Base-by-base conservation (phyloP, 2,113 vertebrate species). In the Antechinus flavipes region DNA sequence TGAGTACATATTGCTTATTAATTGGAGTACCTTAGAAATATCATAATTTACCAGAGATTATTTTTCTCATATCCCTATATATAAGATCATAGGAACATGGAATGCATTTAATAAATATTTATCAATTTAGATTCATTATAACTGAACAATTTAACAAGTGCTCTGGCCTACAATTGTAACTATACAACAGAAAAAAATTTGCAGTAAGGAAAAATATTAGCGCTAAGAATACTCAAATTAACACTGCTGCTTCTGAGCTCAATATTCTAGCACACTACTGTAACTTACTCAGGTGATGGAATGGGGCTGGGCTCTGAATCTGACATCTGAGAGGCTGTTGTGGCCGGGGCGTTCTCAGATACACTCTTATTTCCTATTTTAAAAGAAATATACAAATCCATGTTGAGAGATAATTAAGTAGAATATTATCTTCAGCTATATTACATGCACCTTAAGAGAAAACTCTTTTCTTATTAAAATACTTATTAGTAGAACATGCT, bases 201-300 rank as follows among this genome's bases (percentile, higher is more conserved):
- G 50, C 23, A 93, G 25, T 55, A 91, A 91, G n/a, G 25, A 68
- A 94, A 97, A 76, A 50, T 95, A 35, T 95, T 26, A 89, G 9
- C 52, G 4, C 54, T 89, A 35, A 90, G 47, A 95, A 97, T 90
- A 94, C 30, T 93, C 92, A 90, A 92, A 23, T n/a, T 91, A 91
- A 91, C 54, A 47, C 5, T 84, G n/a, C 19, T n/a, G 19, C n/a
- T 84, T 84, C 68, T 42, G 68, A 6, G 68, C 19, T 84, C 42
- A 84, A 42, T 19, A 84, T 84, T 42, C n/a, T 42, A 84, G 16
- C 5, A n/a, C 23, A 42, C 68, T 42, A 89, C 9, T 49, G 47
- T 30, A 90, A 98, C 99, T 99, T 99, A 99, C 99, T 98, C 98
- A 98, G 98, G 97, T 54, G 98, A 97, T 93, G 98, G 96, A 93